Base-by-base conservation (phyloP, 2,888 invertebrate species). In the Phortica okadai region DNA sequence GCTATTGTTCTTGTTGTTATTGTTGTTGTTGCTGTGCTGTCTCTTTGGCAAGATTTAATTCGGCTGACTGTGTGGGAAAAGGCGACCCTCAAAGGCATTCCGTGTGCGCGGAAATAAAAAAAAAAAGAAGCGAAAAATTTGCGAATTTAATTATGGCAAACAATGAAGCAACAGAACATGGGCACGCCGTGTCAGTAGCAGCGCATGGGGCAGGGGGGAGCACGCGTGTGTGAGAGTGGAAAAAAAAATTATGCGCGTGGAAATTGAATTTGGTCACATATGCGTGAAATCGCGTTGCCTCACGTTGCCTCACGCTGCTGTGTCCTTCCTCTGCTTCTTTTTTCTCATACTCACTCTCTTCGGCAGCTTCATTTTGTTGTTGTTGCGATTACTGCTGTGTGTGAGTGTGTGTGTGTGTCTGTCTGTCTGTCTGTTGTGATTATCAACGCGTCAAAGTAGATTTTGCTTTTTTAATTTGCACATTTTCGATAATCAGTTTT, bases 191-290 rank as follows among this genome's bases (percentile, higher is more conserved):
- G 74, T 41, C 70, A 62, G 76, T 76, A 50, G 25, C 16, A 73
- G 33, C 11, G 11, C 21, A 21, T 21, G 21, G 21, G 21, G 21
- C 21, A n/a, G 74, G 11, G 25, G 42, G 16, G 50, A 21, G 1
- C 21, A 21, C 21, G 21, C 21, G 21, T 21, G 21, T 21, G 21
- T 21, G 21, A 21, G 11, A 6, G 56, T 76, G 75, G 59, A 42
- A 69, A 69, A 80, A 73, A 8, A 74, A 64, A 72, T 76, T 72
- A 76, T 76, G 72, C 66, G 78, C 81, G 76, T 83, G 80, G 84
- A 87, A 86, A 86, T 86, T 86, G 82, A 86, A 88, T 86, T 84
- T 78, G 79, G 81, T 77, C 87, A 83, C 87, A 88, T 86, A 87
- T 88, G 86, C 88, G 88, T 88, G 86, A 86, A 86, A 86, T 86